These are phyloP conservation scores for Zygothrica quintamaculata DNA, from an alignment of 2,888 invertebrate species.

Conservation along the genomic window DNA sequence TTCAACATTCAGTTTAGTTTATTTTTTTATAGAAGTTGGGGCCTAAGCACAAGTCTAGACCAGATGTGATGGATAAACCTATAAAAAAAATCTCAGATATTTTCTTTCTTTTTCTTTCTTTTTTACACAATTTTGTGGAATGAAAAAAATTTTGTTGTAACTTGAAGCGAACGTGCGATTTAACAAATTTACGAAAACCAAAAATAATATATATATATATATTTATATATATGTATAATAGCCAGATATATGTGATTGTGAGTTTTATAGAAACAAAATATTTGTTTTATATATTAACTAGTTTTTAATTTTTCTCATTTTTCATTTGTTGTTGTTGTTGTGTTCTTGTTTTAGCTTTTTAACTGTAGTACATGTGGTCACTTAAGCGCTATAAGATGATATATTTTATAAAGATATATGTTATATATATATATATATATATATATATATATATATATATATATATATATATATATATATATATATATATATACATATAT, in stretches of 20 bases:
- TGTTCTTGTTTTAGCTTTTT: slow-evolving; percentile 59
- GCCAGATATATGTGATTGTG: too few species aligned
- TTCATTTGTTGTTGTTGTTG: slow-evolving; percentile 63
- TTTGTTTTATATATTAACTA: slow-evolving; percentile 68
- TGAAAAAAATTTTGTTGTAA: background rate
- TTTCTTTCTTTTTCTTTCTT: too few species aligned
- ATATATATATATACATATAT: slow-evolving; percentile 40
- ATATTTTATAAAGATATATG: slow-evolving; percentile 70
- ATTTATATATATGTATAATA: background rate
- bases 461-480: slow-evolving; percentile 45
- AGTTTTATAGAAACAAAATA: too few species aligned
- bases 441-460: slow-evolving; percentile 70
- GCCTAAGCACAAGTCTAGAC: too few species aligned
- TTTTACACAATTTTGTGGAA: slow-evolving; percentile 10
- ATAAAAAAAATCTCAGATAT: too few species aligned
- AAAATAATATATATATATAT: too few species aligned
- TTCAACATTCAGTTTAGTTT: too few species aligned
- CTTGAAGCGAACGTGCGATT: background rate
- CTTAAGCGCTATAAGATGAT: slow-evolving; percentile 71
- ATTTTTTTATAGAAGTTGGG: too few species aligned
- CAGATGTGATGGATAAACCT: too few species aligned
- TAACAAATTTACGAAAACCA: background rate
- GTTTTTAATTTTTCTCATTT: slow-evolving; percentile 73
- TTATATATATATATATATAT: slow-evolving; percentile 62
- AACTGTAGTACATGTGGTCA: slow-evolving; percentile 69